These are phyloP conservation scores for Holotrichia oblita DNA, from an alignment of 1,140 invertebrate species.

Conservation along the genomic window DNA sequence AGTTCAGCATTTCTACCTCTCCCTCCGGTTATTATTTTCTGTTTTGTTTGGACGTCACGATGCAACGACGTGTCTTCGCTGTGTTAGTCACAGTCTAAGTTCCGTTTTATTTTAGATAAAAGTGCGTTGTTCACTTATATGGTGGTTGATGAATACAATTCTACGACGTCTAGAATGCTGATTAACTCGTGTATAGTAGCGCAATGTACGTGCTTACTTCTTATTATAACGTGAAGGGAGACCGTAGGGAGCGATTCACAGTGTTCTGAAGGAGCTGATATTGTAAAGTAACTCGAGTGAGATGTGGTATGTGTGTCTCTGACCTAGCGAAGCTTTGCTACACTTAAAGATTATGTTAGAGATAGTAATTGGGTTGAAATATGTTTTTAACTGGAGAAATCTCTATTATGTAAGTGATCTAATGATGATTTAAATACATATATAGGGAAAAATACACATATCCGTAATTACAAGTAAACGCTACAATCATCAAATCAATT, in stretches of 20 bases:
- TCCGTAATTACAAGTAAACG: too few species aligned
- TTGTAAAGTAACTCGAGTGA: not conserved
- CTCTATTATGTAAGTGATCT: too few species aligned
- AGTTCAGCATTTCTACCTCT: slow-evolving; percentile 16
- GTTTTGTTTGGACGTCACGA: slow-evolving; percentile 24
- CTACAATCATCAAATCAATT: too few species aligned
- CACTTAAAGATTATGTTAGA: too few species aligned
- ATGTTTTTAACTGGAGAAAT: too few species aligned
- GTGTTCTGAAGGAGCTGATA: not conserved
- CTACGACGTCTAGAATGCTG: not conserved
- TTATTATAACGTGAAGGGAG: not conserved
- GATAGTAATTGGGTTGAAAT: too few species aligned
- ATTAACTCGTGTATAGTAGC: not conserved
- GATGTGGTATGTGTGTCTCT: not conserved
- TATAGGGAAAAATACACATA: too few species aligned
- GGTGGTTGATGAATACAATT: slow-evolving; percentile 26
- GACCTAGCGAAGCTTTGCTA: too few species aligned
- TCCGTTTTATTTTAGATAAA: slow-evolving; percentile 8
- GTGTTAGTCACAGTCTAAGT: slow-evolving; percentile 11
- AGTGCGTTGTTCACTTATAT: slow-evolving; percentile 21
- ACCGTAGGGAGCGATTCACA: not conserved
- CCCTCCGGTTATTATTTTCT: slow-evolving; percentile 6
- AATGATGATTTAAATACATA: too few species aligned
- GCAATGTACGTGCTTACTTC: not conserved
- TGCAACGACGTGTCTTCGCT: not conserved